Percentiles rank a stretch among this genome's conserved stretches.
Conservation (phyloP, 2,797 vertebrate species). For the Simalia tracyae region DNA sequence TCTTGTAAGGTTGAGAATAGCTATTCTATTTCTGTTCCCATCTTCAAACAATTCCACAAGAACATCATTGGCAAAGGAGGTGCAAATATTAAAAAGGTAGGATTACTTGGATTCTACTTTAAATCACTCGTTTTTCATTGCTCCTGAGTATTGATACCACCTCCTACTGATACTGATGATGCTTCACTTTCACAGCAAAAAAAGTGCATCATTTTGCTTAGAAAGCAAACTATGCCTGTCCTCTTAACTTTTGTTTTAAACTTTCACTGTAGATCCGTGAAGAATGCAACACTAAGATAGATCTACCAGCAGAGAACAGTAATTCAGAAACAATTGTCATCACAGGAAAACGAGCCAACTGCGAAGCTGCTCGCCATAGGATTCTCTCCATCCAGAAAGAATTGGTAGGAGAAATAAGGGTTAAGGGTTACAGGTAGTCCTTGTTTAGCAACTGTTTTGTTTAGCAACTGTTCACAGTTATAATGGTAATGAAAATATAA, state of each 20-base stretch:
- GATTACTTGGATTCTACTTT: not conserved
- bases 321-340: slow-evolving; percentile 98
- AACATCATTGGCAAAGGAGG: slow-evolving; percentile 99
- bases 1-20: slow-evolving; percentile 90
- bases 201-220: not conserved
- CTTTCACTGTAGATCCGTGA: slow-evolving; percentile 86
- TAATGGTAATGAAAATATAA: not conserved
- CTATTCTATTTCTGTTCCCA: slow-evolving; percentile 93
- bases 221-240: not conserved
- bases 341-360: slow-evolving; percentile 94
- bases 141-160: not conserved
- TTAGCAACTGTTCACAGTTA: not conserved
- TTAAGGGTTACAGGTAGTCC: not conserved
- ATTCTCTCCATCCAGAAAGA: slow-evolving; percentile 98
- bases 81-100: slow-evolving; percentile 97
- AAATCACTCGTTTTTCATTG: not conserved
- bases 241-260: not conserved
- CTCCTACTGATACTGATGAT: not conserved
- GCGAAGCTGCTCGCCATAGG: slow-evolving; percentile 88
- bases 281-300: slow-evolving; percentile 97
- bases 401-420: slow-evolving; percentile 75
- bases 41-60: slow-evolving; percentile 99
- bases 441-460: not conserved
- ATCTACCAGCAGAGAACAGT: slow-evolving; percentile 98
- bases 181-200: not conserved